Evolutionary conservation across 2,113 vertebrate species (phyloP).

Genomic region (Ageneiosus marmoratus): DNA sequence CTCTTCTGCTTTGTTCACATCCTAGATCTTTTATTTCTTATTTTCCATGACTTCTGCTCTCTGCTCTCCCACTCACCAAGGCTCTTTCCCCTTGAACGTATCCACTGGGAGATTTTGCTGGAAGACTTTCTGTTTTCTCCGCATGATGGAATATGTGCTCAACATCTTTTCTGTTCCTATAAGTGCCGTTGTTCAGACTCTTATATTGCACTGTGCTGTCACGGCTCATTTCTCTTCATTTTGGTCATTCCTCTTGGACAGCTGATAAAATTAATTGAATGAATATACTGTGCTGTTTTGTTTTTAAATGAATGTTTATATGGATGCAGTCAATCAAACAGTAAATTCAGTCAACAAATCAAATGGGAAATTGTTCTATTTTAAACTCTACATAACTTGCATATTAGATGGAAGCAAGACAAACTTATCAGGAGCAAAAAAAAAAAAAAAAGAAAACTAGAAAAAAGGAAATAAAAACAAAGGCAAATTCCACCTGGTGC

Average conservation of each 20-base stretch:
- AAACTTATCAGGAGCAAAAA: neutral
- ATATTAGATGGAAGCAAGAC: neutral
- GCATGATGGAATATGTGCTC: neutral
- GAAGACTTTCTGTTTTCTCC: constrained; percentile 7
- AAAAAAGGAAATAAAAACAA: neutral
- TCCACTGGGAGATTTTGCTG: constrained; percentile 31
- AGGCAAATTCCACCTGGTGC: neutral
- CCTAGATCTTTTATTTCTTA: constrained; percentile 45
- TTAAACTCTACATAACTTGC: constrained; percentile 2
- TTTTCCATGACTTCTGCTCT: constrained; percentile 46
- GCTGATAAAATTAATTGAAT: neutral
- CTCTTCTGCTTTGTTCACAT: constrained; percentile 42
- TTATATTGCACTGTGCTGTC: neutral
- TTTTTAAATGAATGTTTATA: neutral
- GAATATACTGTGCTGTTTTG: neutral
- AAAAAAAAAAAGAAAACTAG: neutral
- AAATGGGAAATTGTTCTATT: neutral
- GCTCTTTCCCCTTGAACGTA: constrained; percentile 2
- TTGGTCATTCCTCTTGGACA: neutral
- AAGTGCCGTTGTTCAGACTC: neutral
- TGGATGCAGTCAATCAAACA: neutral
- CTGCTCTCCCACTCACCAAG: constrained; percentile 35
- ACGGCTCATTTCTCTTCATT: neutral
- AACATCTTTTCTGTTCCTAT: constrained; percentile 6
- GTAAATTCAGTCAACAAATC: neutral